A percentile compares a stretch with the other conserved stretches of the same genome.
Conservation (phyloP, 2,113 vertebrate genomes). For the Xenotilapia caudafasciata region DNA sequence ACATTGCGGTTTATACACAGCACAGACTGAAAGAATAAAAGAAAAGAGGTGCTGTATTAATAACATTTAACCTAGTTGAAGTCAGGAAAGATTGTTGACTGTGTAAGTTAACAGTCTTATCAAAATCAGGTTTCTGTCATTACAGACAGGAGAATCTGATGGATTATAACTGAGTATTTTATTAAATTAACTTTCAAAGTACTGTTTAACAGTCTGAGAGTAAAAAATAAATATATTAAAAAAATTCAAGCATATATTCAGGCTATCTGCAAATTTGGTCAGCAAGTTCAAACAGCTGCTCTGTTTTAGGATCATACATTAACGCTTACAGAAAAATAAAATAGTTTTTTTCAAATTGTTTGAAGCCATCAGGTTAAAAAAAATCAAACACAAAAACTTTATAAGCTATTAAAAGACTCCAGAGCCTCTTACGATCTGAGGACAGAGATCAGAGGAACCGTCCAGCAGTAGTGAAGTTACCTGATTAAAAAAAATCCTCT, state of each 20-base stretch:
- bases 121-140: background rate
- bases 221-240: accelerated
- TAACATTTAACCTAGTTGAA: background rate
- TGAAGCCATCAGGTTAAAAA: background rate
- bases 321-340: accelerated
- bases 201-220: background rate
- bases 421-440: background rate
- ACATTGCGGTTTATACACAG: accelerated
- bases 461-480: background rate
- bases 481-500: background rate
- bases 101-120: background rate
- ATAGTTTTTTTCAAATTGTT: background rate
- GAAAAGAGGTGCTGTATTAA: background rate
- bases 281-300: background rate
- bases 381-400: background rate
- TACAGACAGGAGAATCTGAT: background rate
- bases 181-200: accelerated
- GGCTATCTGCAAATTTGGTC: background rate
- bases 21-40: background rate
- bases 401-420: background rate
- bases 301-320: background rate
- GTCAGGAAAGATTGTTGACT: background rate
- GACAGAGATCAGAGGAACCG: background rate
- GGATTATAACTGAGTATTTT: background rate
- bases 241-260: background rate